These are phyloP conservation scores for Matsumurasca onukii DNA, from an alignment of 1,140 invertebrate species.

Conservation along the genomic window DNA sequence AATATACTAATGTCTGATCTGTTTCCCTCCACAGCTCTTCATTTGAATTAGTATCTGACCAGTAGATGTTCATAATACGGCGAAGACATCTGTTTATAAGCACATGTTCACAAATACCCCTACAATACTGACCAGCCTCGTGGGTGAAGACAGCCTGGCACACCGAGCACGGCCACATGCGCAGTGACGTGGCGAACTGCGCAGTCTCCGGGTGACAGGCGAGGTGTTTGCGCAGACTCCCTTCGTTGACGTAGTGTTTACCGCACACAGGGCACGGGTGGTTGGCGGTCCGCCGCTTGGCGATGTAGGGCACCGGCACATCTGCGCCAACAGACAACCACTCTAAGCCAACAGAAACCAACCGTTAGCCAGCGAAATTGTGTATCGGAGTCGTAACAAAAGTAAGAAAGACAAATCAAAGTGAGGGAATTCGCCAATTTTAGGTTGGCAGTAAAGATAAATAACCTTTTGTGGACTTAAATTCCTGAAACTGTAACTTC, in stretches of 20 bases:
- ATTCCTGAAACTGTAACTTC: too few relatives aligned
- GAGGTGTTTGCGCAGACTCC: conserved; percentile 87
- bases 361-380: not conserved
- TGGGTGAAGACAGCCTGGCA: conserved; percentile 93
- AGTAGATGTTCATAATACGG: too few relatives aligned
- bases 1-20: too few relatives aligned
- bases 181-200: conserved; percentile 78
- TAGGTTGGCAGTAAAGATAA: too few relatives aligned
- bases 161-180: conserved; percentile 93
- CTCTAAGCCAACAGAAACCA: not conserved
- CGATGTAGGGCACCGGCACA: conserved; percentile 61
- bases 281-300: conserved; percentile 88
- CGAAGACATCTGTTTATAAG: too few relatives aligned
- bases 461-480: too few relatives aligned
- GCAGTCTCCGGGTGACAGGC: conserved; percentile 89
- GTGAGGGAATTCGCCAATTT: too few relatives aligned
- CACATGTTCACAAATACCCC: too few relatives aligned
- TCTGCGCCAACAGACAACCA: conserved; percentile 20
- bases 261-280: conserved; percentile 93
- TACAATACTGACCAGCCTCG: conserved; percentile 88
- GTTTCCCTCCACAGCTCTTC: too few relatives aligned
- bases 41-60: too few relatives aligned
- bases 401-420: not conserved
- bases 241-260: conserved; percentile 94
- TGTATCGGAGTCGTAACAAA: not conserved